Percentiles rank a stretch among this genome's conserved stretches.
Conservation (phyloP, 2,888 invertebrate genomes). For the Aethes cnicana region DNA sequence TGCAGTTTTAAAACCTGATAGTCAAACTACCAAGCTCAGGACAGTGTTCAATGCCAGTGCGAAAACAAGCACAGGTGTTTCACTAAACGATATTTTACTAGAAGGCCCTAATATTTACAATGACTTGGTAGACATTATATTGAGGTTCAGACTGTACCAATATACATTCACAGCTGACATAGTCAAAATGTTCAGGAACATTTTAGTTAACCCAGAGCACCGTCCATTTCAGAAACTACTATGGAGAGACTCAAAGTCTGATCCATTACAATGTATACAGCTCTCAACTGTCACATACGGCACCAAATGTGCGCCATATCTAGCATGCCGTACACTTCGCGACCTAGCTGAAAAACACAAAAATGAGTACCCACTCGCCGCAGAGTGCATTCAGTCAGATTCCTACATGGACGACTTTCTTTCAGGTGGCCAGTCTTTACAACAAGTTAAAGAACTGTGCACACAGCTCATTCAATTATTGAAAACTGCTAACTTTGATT, state of each 20-base stretch:
- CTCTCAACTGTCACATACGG: conserved; percentile 26
- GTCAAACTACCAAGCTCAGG: neutral
- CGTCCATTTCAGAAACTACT: conserved; percentile 14
- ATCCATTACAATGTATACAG: conserved; percentile 18
- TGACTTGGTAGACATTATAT: conserved; percentile 32
- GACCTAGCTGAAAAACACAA: conserved; percentile 18
- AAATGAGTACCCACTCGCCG: neutral
- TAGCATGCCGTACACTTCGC: conserved; percentile 24
- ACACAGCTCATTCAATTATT: neutral
- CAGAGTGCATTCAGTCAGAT: neutral
- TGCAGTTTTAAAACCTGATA: conserved; percentile 29
- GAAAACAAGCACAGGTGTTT: conserved; percentile 26
- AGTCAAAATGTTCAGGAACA: conserved; percentile 31
- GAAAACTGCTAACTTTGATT: neutral
- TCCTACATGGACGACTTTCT: conserved; percentile 10
- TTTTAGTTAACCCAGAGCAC: conserved; percentile 28
- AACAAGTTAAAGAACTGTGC: neutral
- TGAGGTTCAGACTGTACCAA: conserved; percentile 32
- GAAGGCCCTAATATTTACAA: conserved; percentile 36
- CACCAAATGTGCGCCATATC: conserved; percentile 26
- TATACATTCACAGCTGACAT: conserved; percentile 32
- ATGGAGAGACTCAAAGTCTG: conserved; percentile 20
- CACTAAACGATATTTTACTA: conserved; percentile 32
- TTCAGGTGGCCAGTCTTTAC: neutral
- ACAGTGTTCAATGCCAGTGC: conserved; percentile 21